phyloP scores from a whole-genome alignment of 2,888 invertebrate species.

The Nomada hirtipes region DNA sequence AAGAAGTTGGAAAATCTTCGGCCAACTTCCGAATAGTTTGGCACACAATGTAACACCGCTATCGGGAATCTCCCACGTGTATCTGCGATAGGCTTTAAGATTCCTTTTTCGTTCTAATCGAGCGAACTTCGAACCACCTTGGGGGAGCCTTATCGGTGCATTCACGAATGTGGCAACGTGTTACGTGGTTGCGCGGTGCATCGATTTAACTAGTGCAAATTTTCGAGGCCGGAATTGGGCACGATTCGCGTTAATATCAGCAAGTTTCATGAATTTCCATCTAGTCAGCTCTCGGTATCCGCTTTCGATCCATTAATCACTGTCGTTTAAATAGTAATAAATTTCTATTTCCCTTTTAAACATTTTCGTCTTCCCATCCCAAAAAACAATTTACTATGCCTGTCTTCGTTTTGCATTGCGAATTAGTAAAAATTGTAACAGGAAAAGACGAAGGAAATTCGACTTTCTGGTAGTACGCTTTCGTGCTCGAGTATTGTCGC shows the following conservation, averaged over 20 bases:
- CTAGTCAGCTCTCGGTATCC: neutral
- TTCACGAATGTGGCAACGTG: conserved; percentile 53
- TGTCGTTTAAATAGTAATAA: conserved; percentile 8
- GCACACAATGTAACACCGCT: neutral
- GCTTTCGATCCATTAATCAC: conserved; percentile 4
- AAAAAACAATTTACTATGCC: too few relatives aligned
- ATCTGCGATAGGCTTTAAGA: conserved; percentile 32
- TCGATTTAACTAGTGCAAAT: conserved; percentile 47
- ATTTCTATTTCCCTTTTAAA: neutral
- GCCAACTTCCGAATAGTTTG: too few relatives aligned
- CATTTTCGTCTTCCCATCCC: neutral
- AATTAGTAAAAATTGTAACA: neutral
- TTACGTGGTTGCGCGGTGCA: conserved; percentile 46
- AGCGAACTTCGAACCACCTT: conserved; percentile 57
- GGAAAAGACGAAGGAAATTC: neutral
- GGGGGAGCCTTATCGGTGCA: conserved; percentile 48
- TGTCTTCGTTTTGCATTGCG: neutral
- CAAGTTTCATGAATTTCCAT: conserved; percentile 2
- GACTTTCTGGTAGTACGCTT: neutral
- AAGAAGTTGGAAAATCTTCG: too few relatives aligned
- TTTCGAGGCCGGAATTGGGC: conserved; percentile 23
- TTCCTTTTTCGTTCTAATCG: conserved; percentile 40
- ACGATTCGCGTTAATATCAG: conserved; percentile 10
- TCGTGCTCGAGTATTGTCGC: neutral
- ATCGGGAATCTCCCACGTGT: conserved; percentile 3